Evolutionary conservation across 2,888 invertebrate genomes (phyloP), one percentile per base, ranked within the genome.

Genomic region (Metallyticus violacea): DNA sequence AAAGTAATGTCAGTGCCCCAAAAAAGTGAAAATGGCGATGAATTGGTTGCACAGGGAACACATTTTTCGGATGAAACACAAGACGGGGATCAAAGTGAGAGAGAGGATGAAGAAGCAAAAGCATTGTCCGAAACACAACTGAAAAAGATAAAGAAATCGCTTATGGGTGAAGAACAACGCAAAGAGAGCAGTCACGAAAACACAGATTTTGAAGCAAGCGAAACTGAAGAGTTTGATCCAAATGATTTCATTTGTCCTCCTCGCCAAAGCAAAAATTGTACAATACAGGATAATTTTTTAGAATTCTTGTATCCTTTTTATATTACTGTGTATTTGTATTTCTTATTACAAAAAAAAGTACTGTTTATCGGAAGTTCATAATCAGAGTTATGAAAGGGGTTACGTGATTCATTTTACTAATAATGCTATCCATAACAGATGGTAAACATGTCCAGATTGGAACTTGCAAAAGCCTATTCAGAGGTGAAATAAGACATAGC

Each of bases 301-400:
- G 93, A 94, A 89, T 95, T 95, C 91, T 92, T 94, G 95, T 95
- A 95, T 94, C 94, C 94, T 94, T 94, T 91, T 83, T n/a, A n/a
- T n/a, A n/a, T n/a, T n/a, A n/a, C n/a, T n/a, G n/a, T n/a, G n/a
- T n/a, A n/a, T n/a, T n/a, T n/a, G n/a, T n/a, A n/a, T n/a, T n/a
- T n/a, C n/a, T n/a, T n/a, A n/a, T n/a, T n/a, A n/a, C n/a, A n/a
- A n/a, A n/a, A n/a, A n/a, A n/a, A n/a, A n/a, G n/a, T n/a, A n/a
- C n/a, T n/a, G n/a, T n/a, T n/a, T n/a, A n/a, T n/a, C n/a, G n/a
- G n/a, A n/a, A n/a, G n/a, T n/a, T n/a, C n/a, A n/a, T n/a, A n/a
- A n/a, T n/a, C n/a, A n/a, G n/a, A n/a, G n/a, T n/a, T n/a, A n/a
- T n/a, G n/a, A n/a, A n/a, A n/a, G n/a, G n/a, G n/a, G n/a, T n/a